These are phyloP conservation scores for Choristoneura rosaceana DNA, from an alignment of 2,888 invertebrate species.

Conservation along the genomic window DNA sequence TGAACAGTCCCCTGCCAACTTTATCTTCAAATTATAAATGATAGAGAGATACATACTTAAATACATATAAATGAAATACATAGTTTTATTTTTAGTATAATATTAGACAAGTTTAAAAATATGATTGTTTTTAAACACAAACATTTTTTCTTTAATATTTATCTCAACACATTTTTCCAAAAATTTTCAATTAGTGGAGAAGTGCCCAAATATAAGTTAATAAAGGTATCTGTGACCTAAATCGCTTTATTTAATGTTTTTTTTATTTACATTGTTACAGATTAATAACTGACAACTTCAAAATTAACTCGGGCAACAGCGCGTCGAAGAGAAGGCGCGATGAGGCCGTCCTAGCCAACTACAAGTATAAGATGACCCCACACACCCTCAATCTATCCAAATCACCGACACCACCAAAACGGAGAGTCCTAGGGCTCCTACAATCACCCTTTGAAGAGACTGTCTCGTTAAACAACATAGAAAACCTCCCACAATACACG, in stretches of 20 bases:
- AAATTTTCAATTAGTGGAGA: too few relatives aligned
- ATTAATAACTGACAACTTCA: conserved; percentile 83
- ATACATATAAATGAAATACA: too few relatives aligned
- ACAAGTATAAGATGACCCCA: conserved; percentile 75
- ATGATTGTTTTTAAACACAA: too few relatives aligned
- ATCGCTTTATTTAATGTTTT: background rate
- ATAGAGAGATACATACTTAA: too few relatives aligned
- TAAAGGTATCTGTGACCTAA: too few relatives aligned
- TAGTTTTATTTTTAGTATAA: too few relatives aligned
- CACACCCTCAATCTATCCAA: conserved; percentile 68
- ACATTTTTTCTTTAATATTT: too few relatives aligned
- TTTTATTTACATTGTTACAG: conserved; percentile 62
- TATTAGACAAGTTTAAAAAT: too few relatives aligned
- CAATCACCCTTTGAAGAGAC: background rate
- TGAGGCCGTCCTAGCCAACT: conserved; percentile 67
- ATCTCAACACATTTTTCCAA: too few relatives aligned
- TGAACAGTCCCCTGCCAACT: too few relatives aligned
- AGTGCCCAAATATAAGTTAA: too few relatives aligned
- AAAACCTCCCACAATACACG: background rate
- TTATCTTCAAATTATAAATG: too few relatives aligned
- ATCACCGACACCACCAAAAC: conserved; percentile 64
- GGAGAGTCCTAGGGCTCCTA: conserved; percentile 57
- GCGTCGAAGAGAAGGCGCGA: conserved; percentile 75
- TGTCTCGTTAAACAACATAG: conserved; percentile 1
- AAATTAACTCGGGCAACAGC: conserved; percentile 80